Percentiles rank a stretch among this genome's conserved stretches.
These are phyloP conservation scores for Drosophila pegasa DNA, from an alignment of 2,888 invertebrate genomes.

Conservation along the genomic window DNA sequence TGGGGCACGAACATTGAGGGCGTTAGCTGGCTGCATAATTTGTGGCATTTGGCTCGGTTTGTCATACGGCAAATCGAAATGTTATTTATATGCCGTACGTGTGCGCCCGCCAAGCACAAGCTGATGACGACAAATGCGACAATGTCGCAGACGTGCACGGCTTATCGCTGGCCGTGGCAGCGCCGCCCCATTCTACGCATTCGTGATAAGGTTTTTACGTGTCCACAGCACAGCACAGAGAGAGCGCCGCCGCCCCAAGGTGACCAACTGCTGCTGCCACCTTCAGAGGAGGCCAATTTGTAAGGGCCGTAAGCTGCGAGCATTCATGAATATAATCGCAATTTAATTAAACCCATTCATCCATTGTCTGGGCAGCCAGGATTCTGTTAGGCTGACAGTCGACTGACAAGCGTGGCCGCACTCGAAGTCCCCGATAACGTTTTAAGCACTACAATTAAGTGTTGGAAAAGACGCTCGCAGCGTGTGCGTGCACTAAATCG, in stretches of 20 bases:
- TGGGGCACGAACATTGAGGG: neutral
- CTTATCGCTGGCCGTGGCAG: slow-evolving; percentile 59
- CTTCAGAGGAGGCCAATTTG: slow-evolving; percentile 1
- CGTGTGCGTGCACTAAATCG: neutral
- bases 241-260: slow-evolving; percentile 20
- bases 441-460: slow-evolving; percentile 3
- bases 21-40: slow-evolving; percentile 63
- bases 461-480: neutral
- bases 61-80: slow-evolving; percentile 79
- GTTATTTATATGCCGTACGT: slow-evolving; percentile 78
- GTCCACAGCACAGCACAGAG: slow-evolving; percentile 63
- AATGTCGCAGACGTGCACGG: slow-evolving; percentile 70
- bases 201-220: slow-evolving; percentile 74
- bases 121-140: slow-evolving; percentile 78
- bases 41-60: slow-evolving; percentile 70
- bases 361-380: slow-evolving; percentile 20
- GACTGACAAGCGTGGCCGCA: slow-evolving; percentile 24
- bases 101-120: slow-evolving; percentile 47
- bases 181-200: neutral
- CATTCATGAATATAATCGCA: slow-evolving; percentile 21
- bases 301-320: neutral
- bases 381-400: slow-evolving; percentile 20
- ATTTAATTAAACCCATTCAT: slow-evolving; percentile 45
- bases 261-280: slow-evolving; percentile 19
- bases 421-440: neutral